phyloP scores from a whole-genome alignment of 2,888 invertebrate genomes.

The Mythimna pallens region DNA sequence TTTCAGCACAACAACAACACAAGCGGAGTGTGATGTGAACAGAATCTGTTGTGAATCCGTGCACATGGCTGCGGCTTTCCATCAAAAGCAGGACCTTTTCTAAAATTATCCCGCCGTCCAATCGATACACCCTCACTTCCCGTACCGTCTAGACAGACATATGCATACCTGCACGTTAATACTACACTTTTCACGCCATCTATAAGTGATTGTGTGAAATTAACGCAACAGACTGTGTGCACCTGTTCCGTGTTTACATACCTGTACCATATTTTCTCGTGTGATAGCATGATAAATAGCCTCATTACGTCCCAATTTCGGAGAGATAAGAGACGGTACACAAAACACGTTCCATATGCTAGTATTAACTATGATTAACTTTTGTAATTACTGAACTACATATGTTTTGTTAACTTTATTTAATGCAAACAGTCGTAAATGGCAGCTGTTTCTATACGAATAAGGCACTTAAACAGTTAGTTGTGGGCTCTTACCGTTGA shows the following conservation, averaged over 20 bases:
- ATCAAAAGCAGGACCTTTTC: conserved; percentile 68
- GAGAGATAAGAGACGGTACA: conserved; percentile 54
- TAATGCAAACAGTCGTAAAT: conserved; percentile 12
- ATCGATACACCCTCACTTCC: conserved; percentile 79
- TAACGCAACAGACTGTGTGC: conserved; percentile 25
- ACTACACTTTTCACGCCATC: conserved; percentile 37
- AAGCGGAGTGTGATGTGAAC: too few species aligned
- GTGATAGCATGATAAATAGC: conserved; percentile 42
- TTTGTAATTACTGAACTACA: conserved; percentile 27
- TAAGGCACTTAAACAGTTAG: conserved; percentile 21
- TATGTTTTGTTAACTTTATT: conserved; percentile 9
- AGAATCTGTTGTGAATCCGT: conserved; percentile 9
- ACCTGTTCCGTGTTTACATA: conserved; percentile 40
- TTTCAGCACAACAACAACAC: too few species aligned
- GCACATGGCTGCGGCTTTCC: conserved; percentile 46
- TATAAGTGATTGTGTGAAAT: conserved; percentile 29
- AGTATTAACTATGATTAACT: conserved; percentile 28
- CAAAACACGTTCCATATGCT: conserved; percentile 26
- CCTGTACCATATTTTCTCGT: conserved; percentile 38
- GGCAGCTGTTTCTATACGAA: conserved; percentile 21
- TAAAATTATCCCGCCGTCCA: conserved; percentile 79
- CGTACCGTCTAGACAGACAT: conserved; percentile 81
- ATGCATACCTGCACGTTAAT: conserved; percentile 66
- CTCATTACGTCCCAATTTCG: conserved; percentile 52
- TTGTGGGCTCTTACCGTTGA: conserved; percentile 79